These are phyloP conservation scores for Neosalanx taihuensis DNA, from an alignment of 2,797 vertebrate species.

Conservation along the genomic window DNA sequence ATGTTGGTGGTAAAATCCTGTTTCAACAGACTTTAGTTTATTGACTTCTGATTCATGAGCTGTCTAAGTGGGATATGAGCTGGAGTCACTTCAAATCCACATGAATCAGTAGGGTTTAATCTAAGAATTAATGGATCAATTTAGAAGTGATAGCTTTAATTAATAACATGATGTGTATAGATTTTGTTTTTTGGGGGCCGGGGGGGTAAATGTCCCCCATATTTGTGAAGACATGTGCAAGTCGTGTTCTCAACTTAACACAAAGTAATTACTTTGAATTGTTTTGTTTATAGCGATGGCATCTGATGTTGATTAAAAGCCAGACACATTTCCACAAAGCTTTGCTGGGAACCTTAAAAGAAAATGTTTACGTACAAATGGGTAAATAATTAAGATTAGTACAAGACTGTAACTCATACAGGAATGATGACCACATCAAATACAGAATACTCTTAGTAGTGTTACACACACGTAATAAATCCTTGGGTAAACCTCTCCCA, in stretches of 20 bases:
- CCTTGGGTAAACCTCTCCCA: background rate
- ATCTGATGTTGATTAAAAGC: conserved; percentile 78
- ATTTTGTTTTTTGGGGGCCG: background rate
- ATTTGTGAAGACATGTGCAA: conserved; percentile 16
- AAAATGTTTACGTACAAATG: conserved; percentile 2
- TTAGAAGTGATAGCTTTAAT: background rate
- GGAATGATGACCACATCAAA: conserved; percentile 5
- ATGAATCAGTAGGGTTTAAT: background rate
- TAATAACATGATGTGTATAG: background rate
- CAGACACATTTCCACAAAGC: conserved; percentile 75
- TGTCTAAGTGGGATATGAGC: background rate
- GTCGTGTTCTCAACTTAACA: conserved; percentile 28
- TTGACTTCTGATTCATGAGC: background rate
- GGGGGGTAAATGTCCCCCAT: background rate
- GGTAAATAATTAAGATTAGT: conserved; percentile 3
- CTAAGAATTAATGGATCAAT: background rate
- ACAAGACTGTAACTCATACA: background rate
- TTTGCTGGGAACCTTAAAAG: conserved; percentile 75
- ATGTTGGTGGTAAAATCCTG: background rate
- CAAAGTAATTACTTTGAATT: conserved; percentile 27
- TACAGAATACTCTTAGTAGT: background rate
- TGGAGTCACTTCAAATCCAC: background rate
- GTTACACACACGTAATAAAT: background rate
- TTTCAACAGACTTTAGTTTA: conserved; percentile 2
- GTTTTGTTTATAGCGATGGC: conserved; percentile 54